phyloP scores from a whole-genome alignment of 2,113 vertebrate species.

The Rhabdornis inornatus region DNA sequence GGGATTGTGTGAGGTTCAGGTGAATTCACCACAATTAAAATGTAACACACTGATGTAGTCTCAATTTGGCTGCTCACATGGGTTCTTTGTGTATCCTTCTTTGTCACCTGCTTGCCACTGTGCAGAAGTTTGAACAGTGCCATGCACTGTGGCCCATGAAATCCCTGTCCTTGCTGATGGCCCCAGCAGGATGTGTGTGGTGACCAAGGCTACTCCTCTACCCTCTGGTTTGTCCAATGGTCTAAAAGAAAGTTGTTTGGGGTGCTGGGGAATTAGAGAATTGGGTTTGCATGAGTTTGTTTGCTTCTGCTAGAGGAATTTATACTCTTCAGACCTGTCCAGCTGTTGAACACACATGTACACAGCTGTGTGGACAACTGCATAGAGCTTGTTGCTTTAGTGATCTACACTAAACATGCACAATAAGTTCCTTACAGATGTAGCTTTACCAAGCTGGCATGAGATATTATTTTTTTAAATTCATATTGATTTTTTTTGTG shows the following conservation, averaged over 20 bases:
- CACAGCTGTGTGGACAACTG: neutral
- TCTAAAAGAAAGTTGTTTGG: neutral
- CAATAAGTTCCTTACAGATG: neutral
- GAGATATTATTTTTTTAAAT: neutral
- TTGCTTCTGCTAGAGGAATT: neutral
- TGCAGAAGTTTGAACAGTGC: accelerated
- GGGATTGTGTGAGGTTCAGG: neutral
- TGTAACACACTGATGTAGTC: neutral
- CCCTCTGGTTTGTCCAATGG: neutral
- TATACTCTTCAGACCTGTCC: neutral
- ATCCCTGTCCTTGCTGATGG: neutral
- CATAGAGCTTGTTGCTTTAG: neutral
- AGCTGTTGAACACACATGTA: neutral
- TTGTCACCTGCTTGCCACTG: neutral
- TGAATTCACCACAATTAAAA: neutral
- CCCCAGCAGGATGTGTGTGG: neutral
- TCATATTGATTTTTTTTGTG: neutral
- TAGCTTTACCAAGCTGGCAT: neutral
- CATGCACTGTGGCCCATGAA: accelerated
- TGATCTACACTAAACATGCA: neutral
- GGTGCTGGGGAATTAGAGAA: neutral
- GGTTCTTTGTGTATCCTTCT: neutral
- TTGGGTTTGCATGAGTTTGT: neutral
- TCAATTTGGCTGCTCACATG: neutral
- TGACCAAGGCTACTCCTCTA: neutral